Conservation (phyloP, 2,888 invertebrate genomes). For the Drosophila emarginata region DNA sequence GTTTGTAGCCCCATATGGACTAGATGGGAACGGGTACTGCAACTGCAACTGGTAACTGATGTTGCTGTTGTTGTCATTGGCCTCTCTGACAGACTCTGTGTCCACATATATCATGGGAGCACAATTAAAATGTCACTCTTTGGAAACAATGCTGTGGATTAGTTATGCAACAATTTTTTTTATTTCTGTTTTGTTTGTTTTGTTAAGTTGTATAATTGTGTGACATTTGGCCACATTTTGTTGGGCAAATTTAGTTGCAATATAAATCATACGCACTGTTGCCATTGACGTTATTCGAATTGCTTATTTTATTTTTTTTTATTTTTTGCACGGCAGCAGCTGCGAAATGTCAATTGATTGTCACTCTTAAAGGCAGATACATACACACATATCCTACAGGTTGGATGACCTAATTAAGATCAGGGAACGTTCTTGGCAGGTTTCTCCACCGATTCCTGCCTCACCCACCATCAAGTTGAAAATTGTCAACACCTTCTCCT, state of each 20-base stretch:
- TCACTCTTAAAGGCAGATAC: not conserved
- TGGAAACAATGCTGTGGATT: conserved; percentile 39
- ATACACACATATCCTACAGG: conserved; percentile 39
- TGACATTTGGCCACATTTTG: conserved; percentile 55
- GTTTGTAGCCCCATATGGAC: conserved; percentile 10
- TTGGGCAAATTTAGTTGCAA: conserved; percentile 23
- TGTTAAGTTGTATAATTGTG: conserved; percentile 32
- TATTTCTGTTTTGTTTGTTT: conserved; percentile 16
- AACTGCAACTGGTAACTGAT: not conserved
- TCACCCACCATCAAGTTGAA: not conserved
- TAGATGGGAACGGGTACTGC: conserved; percentile 39
- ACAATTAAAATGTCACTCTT: conserved; percentile 73
- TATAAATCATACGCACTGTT: conserved; percentile 74
- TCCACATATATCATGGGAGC: conserved; percentile 53
- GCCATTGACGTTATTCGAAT: conserved; percentile 20
- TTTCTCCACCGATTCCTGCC: not conserved
- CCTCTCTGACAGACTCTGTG: not conserved
- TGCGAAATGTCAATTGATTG: conserved; percentile 50
- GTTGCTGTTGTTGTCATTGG: too few species aligned
- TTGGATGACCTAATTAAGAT: conserved; percentile 69
- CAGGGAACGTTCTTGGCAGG: conserved; percentile 8
- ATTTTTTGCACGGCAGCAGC: conserved; percentile 25
- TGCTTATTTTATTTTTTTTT: too few species aligned
- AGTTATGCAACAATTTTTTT: conserved; percentile 56
- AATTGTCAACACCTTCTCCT: conserved; percentile 5